Evolutionary conservation across 2,113 vertebrate genomes (phyloP), one percentile per base, ranked within the genome.

Genomic region (Protomyctophum bolini): DNA sequence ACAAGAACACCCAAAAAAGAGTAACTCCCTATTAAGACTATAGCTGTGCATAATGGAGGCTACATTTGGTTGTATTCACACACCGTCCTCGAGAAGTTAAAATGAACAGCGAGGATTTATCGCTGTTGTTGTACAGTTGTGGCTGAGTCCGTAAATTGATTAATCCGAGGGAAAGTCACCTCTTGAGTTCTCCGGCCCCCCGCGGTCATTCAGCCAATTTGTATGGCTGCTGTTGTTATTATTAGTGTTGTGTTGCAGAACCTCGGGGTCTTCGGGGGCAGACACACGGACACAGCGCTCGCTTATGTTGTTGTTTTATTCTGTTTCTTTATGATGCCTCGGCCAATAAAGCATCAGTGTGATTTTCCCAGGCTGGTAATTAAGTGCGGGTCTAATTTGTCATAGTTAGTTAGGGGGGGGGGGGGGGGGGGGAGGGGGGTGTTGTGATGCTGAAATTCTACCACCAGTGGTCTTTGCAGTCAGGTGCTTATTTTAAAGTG

Each of bases 291-390:
- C 86, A 75, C 3, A 80, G 60, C 0, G 66, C 2, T 93, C 33
- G 33, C 33, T 6, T 41, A 41, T 41, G 33, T 41, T 21, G 21
- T 21, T 21, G 1, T 21, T 21, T 21, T 21, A 1, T 21, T 21
- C 21, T 21, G 21, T 21, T 21, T 21, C 21, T 21, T 93, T 92
- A 90, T 88, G 86, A 92, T 86, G 89, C 81, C 60, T 86, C 82
- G 88, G 87, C 89, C 83, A 93, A 92, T 92, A 90, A 94, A 86
- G 33, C 76, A 93, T 84, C 77, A 87, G 75, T 66, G 50, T 83
- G 91, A 93, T 93, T 92, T 90, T 93, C 94, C 86, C 87, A 85
- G 84, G 77, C 73, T 68, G 81, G 82, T 89, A 94, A 95, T 94
- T 94, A 95, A 91, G 82, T 86, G 90, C 60, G 71, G 83, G 76